These are phyloP conservation scores for Zaprionus lachaisei DNA, from an alignment of 1,140 invertebrate species.

Conservation along the genomic window DNA sequence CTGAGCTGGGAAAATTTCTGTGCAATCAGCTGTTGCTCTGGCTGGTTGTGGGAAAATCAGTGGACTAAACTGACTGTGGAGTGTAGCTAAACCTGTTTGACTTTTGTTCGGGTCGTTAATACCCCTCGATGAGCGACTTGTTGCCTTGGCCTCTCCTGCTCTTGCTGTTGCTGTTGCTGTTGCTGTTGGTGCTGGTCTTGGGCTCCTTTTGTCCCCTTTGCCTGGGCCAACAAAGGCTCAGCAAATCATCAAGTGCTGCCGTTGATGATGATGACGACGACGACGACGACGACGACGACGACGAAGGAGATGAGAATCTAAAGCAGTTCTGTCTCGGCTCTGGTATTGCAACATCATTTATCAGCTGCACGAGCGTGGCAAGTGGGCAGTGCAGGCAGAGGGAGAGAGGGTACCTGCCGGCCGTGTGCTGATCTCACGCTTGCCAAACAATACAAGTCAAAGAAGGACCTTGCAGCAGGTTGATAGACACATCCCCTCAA, in stretches of 20 bases:
- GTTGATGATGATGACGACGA: constrained; percentile 17
- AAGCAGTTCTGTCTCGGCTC: constrained; percentile 22
- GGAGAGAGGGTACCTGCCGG: constrained; percentile 53
- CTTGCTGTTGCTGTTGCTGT: background rate
- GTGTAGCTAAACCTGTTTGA: constrained; percentile 80
- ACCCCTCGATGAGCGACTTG: constrained; percentile 50
- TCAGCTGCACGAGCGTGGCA: constrained; percentile 79
- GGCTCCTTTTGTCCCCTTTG: constrained; percentile 57
- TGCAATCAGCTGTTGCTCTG: constrained; percentile 73
- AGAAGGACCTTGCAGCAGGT: constrained; percentile 54
- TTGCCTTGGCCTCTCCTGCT: constrained; percentile 15
- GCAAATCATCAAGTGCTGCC: constrained; percentile 80
- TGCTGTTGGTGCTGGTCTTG: constrained; percentile 35
- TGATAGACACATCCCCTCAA: constrained; percentile 49
- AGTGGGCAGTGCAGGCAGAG: constrained; percentile 53
- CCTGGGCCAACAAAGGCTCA: constrained; percentile 60
- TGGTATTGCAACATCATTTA: constrained; percentile 76
- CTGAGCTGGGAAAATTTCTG: constrained; percentile 80
- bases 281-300: constrained; percentile 22
- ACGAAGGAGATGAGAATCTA: constrained; percentile 61
- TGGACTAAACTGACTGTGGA: constrained; percentile 39
- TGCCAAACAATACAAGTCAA: constrained; percentile 73
- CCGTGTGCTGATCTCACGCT: constrained; percentile 82
- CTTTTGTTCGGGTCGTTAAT: constrained; percentile 65
- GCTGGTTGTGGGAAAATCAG: constrained; percentile 66